Evolutionary conservation across 2,113 vertebrate genomes (phyloP), one percentile per base, ranked within the genome.

Genomic region (Hepsetus odoe): DNA sequence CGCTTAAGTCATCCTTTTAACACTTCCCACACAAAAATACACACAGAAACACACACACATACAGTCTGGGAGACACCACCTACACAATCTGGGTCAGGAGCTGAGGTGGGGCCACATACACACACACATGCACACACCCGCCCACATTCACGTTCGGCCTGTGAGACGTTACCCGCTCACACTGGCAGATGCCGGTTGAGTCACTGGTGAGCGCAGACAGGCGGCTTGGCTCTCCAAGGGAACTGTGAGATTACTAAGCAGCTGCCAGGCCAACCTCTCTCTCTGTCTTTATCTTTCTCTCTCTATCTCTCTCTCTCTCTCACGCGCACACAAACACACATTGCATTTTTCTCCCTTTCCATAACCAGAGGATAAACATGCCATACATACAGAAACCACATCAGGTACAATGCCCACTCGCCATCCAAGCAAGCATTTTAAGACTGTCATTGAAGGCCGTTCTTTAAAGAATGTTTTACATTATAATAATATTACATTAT

Each of bases 221-320:
- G 78, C 68, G 78, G 69, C 58, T 77, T 80, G 38, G 65, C 49
- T 33, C 78, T 74, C 71, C 61, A 35, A 61, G 33, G 55, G 77
- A 77, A 72, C 65, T 64, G 78, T 62, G 82, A 73, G 69, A 84
- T 84, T 84, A 82, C 61, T 77, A 75, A 81, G 79, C 72, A 85
- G 55, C 79, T 77, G 65, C 65, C 53, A 32, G 42, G 26, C 55
- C 58, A 53, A 72, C 55, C 56, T 5, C 22, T 59, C 18, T 58
- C 22, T 40, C 51, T 72, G 44, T 56, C 55, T 55, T 32, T 38
- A 24, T 3, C 61, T 59, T n/a, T 58, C 22, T 40, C 51, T 72
- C 55, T 56, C 55, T 55, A 32, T 38, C 32, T 3, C 61, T 20
- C 64, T 56, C 46, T 33, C 62, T 24, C 28, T 5, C 13, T 22